phyloP scores from a whole-genome alignment of 1,140 invertebrate genomes.

The Aradophagus sp. region DNA sequence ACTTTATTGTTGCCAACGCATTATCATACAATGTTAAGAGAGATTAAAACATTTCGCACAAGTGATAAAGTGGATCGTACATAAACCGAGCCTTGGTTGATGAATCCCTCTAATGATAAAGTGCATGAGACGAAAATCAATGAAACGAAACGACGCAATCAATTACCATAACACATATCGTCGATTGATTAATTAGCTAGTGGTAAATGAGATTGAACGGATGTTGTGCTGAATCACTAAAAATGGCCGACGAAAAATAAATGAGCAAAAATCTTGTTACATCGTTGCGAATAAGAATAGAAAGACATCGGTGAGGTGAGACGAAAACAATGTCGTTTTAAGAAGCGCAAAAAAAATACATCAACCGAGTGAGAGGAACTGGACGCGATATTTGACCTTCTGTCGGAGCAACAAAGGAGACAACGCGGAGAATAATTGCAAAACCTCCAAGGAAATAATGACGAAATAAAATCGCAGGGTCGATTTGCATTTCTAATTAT shows the following conservation, averaged over 20 bases:
- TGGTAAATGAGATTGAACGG: slow-evolving; percentile 25
- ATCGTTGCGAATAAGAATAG: slow-evolving; percentile 51
- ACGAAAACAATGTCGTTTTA: slow-evolving; percentile 57
- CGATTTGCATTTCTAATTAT: slow-evolving; percentile 61
- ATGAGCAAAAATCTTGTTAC: slow-evolving; percentile 51
- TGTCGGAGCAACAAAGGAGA: slow-evolving; percentile 53
- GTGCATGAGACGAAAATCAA: background rate
- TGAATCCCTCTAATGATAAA: slow-evolving; percentile 12
- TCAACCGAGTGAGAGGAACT: slow-evolving; percentile 41
- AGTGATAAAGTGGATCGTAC: slow-evolving; percentile 1
- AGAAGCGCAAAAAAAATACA: slow-evolving; percentile 42
- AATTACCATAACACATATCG: slow-evolving; percentile 39
- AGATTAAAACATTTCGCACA: background rate
- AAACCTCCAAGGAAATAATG: slow-evolving; percentile 54
- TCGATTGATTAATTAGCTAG: slow-evolving; percentile 45
- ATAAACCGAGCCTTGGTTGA: background rate
- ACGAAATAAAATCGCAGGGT: slow-evolving; percentile 57
- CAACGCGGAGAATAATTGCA: slow-evolving; percentile 46
- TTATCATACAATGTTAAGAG: slow-evolving; percentile 8
- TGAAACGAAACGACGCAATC: slow-evolving; percentile 24
- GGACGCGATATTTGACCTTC: slow-evolving; percentile 49
- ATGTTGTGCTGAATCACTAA: slow-evolving; percentile 47
- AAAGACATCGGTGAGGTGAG: slow-evolving; percentile 51
- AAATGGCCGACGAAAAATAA: slow-evolving; percentile 38
- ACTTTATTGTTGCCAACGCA: slow-evolving; percentile 5